These are phyloP conservation scores for Seriola quinqueradiata DNA, from an alignment of 2,113 vertebrate species.

Conservation along the genomic window DNA sequence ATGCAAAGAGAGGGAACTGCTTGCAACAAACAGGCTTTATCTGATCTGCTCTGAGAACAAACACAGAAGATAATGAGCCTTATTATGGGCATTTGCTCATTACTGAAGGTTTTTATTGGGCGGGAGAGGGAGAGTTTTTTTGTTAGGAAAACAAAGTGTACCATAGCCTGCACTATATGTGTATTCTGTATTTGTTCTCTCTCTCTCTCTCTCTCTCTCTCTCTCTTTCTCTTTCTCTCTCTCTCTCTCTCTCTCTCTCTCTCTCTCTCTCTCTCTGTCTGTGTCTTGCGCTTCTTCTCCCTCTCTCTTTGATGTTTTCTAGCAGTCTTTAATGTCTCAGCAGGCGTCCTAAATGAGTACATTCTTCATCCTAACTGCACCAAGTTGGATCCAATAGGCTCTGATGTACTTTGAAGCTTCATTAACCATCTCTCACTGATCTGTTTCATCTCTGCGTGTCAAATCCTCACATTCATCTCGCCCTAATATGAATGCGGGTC, in stretches of 20 bases:
- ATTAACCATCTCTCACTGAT: conserved; percentile 17
- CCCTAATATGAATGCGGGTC: not conserved
- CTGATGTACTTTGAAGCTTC: conserved; percentile 1
- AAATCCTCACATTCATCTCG: conserved; percentile 3
- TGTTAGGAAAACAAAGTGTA: not conserved
- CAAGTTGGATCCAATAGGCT: conserved; percentile 9
- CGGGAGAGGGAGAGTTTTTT: not conserved
- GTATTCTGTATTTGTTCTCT: not conserved
- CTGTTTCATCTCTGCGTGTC: conserved; percentile 13
- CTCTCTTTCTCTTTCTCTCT: not conserved
- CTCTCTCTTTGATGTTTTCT: conserved; percentile 27
- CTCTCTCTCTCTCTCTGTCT: not conserved
- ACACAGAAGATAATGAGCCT: not conserved
- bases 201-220: not conserved
- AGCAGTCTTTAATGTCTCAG: conserved; percentile 26
- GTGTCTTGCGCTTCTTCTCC: not conserved
- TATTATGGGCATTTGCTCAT: conserved; percentile 12
- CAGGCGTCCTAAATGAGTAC: conserved; percentile 12
- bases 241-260: not conserved
- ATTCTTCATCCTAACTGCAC: conserved; percentile 28
- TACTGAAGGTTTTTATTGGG: not conserved
- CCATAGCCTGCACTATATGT: not conserved
- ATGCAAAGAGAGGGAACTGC: not conserved
- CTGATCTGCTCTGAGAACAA: not conserved
- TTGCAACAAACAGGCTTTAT: not conserved